Evolutionary conservation across 64 coral and sea anemone genomes (phyloP), one percentile per base, ranked within the genome.

Genomic region (Stichodactyla helianthus): DNA sequence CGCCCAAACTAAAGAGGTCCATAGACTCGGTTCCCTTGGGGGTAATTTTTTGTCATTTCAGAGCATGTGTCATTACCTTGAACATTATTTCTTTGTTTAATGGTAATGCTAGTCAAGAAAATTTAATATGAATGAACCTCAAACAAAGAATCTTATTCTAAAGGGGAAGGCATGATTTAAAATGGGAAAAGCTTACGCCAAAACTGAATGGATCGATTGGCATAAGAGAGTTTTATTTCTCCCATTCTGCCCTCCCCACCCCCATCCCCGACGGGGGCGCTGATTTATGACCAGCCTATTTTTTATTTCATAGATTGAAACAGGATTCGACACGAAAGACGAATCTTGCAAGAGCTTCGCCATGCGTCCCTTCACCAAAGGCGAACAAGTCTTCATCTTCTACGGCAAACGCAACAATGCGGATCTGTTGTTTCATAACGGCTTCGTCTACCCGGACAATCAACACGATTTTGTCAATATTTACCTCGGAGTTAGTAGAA

Each of bases 331-430:
- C 28, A 58, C 79, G 59, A 79, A 77, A 0, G 88, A 92, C 57
- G 85, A 85, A 9, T 87, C 83, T 16, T 92, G 90, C 35, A 93
- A 96, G 55, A 96, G 94, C 60, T 79, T 93, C 9, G 68, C 91
- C 4, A 86, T 96, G 62, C 77, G 76, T 61, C 82, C 91, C 77
- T 92, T 90, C 71, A 25, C 51, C 59, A 87, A 76, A 10, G 94
- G 80, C 76, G 94, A 96, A 55, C 91, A 96, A 93, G 91, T 96
- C 7, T 93, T 77, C 55, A 96, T 96, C 22, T 96, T 93, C 81
- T 96, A 96, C 53, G 94, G 94, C 28, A 88, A 90, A 59, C 94
- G 94, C 28, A 92, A 90, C 13, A 96, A 96, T 22, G 91, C 91
- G 23, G 91, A 96, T 10, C 88, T 92, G 61, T 82, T 96, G 79